phyloP scores from a whole-genome alignment of 2,888 invertebrate genomes.

The Heterodera filipjevi region DNA sequence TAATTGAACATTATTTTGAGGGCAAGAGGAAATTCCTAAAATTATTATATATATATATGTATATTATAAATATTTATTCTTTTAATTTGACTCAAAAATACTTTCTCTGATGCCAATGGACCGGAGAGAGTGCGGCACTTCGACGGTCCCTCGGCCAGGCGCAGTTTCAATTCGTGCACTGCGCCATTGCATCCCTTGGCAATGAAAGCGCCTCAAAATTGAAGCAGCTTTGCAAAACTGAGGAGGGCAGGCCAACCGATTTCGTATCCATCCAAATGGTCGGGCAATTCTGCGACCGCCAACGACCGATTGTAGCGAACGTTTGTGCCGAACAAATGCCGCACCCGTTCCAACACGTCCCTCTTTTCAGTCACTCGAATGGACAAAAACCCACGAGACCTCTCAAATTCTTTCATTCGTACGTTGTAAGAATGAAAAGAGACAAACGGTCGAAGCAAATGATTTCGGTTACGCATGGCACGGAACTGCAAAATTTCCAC shows the following conservation, averaged over 20 bases:
- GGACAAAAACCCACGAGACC: background rate
- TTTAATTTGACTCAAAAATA: background rate
- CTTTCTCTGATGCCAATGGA: background rate
- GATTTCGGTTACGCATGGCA: background rate
- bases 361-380: background rate
- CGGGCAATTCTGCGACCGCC: constrained; percentile 44
- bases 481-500: constrained; percentile 6
- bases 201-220: constrained; percentile 53
- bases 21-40: constrained; percentile 70
- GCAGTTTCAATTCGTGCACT: constrained; percentile 51
- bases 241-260: constrained; percentile 47
- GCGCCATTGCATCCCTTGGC: constrained; percentile 62
- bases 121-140: background rate
- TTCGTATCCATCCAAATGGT: constrained; percentile 54
- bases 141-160: background rate
- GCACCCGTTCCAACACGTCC: constrained; percentile 16
- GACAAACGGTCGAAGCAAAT: constrained; percentile 15
- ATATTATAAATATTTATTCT: too few species aligned
- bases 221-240: background rate
- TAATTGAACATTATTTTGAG: constrained; percentile 92
- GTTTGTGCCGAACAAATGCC: constrained; percentile 42
- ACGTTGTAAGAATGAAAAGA: constrained; percentile 18
- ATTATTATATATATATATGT: too few species aligned
- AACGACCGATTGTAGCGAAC: constrained; percentile 55
- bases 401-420: constrained; percentile 12